Conservation (phyloP, 2,113 vertebrate species). For the Macroglossus sobrinus region DNA sequence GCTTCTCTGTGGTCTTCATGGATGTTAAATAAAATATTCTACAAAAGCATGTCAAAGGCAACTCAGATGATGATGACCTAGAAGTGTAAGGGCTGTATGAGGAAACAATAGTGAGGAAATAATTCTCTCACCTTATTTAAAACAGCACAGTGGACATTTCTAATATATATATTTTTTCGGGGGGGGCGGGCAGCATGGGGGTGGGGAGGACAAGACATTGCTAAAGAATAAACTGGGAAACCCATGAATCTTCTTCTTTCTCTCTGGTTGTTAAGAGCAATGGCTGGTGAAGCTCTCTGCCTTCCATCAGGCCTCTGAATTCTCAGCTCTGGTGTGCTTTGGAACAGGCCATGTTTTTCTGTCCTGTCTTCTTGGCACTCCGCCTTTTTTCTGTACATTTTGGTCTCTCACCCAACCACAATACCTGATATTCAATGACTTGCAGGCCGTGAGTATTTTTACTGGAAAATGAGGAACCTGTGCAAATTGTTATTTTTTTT, state of each 20-base stretch:
- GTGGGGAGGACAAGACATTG: neutral
- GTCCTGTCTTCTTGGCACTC: constrained; percentile 54
- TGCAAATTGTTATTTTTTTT: constrained; percentile 60
- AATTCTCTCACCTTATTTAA: neutral
- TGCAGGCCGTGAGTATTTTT: constrained; percentile 61
- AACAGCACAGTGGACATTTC: neutral
- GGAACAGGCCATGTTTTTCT: constrained; percentile 62
- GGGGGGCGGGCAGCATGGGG: no score
- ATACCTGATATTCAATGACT: constrained; percentile 71
- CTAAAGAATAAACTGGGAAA: neutral
- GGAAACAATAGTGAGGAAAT: constrained; percentile 13
- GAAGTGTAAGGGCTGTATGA: neutral
- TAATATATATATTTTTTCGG: neutral
- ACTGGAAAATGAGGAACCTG: constrained; percentile 68
- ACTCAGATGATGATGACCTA: constrained; percentile 24
- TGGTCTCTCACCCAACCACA: constrained; percentile 74
- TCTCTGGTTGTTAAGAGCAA: neutral
- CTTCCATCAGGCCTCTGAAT: neutral
- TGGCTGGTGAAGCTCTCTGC: neutral
- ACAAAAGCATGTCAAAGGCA: constrained; percentile 50
- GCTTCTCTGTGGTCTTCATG: constrained; percentile 70
- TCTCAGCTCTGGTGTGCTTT: constrained; percentile 40
- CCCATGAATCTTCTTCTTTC: neutral
- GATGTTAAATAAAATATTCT: constrained; percentile 64
- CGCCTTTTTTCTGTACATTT: constrained; percentile 59